A percentile compares a stretch with the other conserved stretches of the same genome.
Evolutionary conservation across 2,797 vertebrate genomes (phyloP).

Genomic region (Coracias cyanogaster): DNA sequence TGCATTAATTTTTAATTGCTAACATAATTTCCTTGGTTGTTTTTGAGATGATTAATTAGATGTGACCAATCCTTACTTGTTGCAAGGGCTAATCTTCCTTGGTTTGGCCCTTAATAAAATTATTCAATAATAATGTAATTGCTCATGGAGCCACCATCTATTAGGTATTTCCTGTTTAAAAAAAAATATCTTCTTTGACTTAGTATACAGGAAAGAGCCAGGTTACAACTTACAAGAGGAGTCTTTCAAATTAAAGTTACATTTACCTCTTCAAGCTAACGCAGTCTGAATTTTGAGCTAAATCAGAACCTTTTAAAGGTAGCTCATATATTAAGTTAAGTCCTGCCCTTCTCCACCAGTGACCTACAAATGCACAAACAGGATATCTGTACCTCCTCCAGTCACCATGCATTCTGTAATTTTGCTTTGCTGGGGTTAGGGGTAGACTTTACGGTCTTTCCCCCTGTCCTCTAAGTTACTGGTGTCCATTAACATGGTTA

Average conservation of each 20-base stretch:
- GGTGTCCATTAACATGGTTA: background rate
- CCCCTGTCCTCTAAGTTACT: background rate
- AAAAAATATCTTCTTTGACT: slow-evolving; percentile 4
- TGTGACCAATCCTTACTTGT: background rate
- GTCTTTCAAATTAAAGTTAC: slow-evolving; percentile 19
- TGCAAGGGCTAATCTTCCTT: slow-evolving; percentile 6
- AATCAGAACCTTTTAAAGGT: background rate
- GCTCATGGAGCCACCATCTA: background rate
- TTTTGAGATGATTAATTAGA: slow-evolving; percentile 18
- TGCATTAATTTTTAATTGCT: slow-evolving; percentile 50
- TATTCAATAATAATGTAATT: slow-evolving; percentile 31
- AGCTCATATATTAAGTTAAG: background rate
- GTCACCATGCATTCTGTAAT: background rate
- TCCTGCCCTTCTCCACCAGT: background rate
- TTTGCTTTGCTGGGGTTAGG: background rate
- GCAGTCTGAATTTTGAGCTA: background rate
- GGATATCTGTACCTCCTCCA: background rate
- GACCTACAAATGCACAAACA: background rate
- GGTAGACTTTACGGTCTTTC: background rate
- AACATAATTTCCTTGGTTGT: slow-evolving; percentile 8
- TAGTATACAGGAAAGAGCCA: slow-evolving; percentile 17
- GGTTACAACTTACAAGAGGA: background rate
- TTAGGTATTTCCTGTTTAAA: slow-evolving; percentile 13
- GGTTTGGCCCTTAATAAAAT: slow-evolving; percentile 36
- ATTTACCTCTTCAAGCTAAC: background rate